A percentile compares a stretch with the other conserved stretches of the same genome.
Evolutionary conservation across 2,797 vertebrate genomes (phyloP).

Genomic region (Pterois miles): DNA sequence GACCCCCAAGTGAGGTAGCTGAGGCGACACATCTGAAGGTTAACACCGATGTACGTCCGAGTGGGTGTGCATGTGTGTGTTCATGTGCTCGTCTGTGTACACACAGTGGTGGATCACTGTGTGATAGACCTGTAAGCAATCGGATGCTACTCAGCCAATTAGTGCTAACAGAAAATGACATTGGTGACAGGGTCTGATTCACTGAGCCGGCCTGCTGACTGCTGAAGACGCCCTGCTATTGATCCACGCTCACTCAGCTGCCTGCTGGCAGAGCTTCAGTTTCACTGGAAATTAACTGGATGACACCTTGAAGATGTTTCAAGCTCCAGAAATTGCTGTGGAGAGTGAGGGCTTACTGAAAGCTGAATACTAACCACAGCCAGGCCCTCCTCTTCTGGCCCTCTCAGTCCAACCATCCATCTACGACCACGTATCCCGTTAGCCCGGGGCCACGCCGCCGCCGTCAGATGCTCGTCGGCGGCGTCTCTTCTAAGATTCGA

Average conservation of each 20-base stretch:
- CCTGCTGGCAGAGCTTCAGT: slow-evolving; percentile 31
- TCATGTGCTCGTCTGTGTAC: not conserved
- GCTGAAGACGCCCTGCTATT: slow-evolving; percentile 33
- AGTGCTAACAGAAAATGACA: slow-evolving; percentile 63
- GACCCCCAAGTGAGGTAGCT: slow-evolving; percentile 53
- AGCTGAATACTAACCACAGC: not conserved
- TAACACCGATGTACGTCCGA: slow-evolving; percentile 31
- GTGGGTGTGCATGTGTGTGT: not conserved
- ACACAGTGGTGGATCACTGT: slow-evolving; percentile 33
- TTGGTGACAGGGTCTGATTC: slow-evolving; percentile 60
- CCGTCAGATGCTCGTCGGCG: too few species aligned
- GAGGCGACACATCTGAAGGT: slow-evolving; percentile 75
- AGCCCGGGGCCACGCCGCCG: too few species aligned
- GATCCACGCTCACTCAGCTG: slow-evolving; percentile 41
- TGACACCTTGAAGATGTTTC: slow-evolving; percentile 56
- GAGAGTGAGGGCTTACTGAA: not conserved
- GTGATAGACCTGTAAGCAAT: slow-evolving; percentile 52
- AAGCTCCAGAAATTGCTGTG: slow-evolving; percentile 16
- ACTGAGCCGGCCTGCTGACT: slow-evolving; percentile 27
- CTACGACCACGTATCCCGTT: too few species aligned
- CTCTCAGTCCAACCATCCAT: not conserved
- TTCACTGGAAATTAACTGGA: slow-evolving; percentile 46
- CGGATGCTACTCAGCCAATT: slow-evolving; percentile 50
- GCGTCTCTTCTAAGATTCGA: too few species aligned
- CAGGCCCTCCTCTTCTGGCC: not conserved